Evolutionary conservation across 1,140 invertebrate genomes (phyloP).

Genomic region (Chironomus tepperi): DNA sequence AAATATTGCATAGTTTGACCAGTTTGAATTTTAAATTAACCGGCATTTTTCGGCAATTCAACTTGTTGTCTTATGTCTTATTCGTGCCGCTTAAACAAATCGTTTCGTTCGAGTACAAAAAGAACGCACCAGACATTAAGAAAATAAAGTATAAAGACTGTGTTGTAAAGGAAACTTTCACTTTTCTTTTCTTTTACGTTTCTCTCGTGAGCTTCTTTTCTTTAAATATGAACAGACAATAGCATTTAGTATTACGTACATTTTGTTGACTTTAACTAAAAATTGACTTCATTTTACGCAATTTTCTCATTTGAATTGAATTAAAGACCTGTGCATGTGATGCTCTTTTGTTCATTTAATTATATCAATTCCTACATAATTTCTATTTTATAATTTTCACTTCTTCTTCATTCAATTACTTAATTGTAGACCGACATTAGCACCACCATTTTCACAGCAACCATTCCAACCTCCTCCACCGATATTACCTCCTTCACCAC

Average conservation of each 20-base stretch:
- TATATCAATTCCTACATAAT: background rate
- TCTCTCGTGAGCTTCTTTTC: background rate
- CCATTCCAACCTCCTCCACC: background rate
- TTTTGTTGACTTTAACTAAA: background rate
- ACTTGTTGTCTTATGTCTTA: conserved; percentile 1
- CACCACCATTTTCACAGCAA: background rate
- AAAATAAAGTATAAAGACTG: background rate
- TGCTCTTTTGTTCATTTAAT: background rate
- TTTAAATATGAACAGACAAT: conserved; percentile 5
- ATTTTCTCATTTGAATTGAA: background rate
- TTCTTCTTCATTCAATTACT: background rate
- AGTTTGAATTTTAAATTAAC: background rate
- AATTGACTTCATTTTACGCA: background rate
- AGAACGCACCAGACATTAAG: background rate
- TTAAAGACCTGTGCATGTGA: background rate
- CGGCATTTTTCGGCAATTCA: conserved; percentile 5
- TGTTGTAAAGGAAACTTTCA: background rate
- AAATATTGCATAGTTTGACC: background rate
- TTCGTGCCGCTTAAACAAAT: background rate
- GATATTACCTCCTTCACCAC: background rate
- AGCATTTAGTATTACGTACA: background rate
- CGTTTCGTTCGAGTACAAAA: background rate
- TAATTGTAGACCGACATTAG: background rate
- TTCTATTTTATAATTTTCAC: background rate
- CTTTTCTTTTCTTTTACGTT: background rate